These are phyloP conservation scores for Anastrepha obliqua DNA, from an alignment of 1,140 invertebrate genomes.

Conservation along the genomic window DNA sequence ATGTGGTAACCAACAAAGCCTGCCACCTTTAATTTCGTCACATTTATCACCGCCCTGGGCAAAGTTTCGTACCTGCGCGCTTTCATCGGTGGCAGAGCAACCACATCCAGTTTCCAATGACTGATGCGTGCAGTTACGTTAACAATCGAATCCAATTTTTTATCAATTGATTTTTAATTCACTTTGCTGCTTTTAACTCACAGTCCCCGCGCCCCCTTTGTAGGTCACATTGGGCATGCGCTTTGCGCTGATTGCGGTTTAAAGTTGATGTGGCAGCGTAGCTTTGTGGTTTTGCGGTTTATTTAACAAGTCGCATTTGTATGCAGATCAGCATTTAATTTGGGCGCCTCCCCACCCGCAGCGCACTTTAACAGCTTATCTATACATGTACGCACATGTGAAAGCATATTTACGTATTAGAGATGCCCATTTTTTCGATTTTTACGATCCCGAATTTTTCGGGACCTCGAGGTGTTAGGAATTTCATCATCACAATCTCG, in stretches of 20 bases:
- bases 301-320: constrained; percentile 42
- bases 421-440: no score
- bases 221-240: not conserved
- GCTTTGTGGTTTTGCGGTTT: constrained; percentile 50
- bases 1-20: no score
- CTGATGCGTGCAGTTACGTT: no score
- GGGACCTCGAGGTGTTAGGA: no score
- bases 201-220: not conserved
- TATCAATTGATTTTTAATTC: not conserved
- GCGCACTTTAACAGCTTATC: not conserved
- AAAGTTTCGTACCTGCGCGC: no score
- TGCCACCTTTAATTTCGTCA: no score
- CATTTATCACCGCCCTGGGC: no score
- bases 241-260: constrained; percentile 29
- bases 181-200: constrained; percentile 6
- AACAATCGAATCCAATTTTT: not conserved
- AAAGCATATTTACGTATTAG: no score
- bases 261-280: not conserved
- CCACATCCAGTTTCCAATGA: no score
- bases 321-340: constrained; percentile 48
- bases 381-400: not conserved
- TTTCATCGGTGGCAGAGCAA: no score
- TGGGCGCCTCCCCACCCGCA: not conserved
- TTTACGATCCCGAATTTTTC: no score
- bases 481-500: no score